A percentile compares a stretch with the other conserved stretches of the same genome.
phyloP scores from a whole-genome alignment of 2,113 vertebrate species.

The Cairina moschata region DNA sequence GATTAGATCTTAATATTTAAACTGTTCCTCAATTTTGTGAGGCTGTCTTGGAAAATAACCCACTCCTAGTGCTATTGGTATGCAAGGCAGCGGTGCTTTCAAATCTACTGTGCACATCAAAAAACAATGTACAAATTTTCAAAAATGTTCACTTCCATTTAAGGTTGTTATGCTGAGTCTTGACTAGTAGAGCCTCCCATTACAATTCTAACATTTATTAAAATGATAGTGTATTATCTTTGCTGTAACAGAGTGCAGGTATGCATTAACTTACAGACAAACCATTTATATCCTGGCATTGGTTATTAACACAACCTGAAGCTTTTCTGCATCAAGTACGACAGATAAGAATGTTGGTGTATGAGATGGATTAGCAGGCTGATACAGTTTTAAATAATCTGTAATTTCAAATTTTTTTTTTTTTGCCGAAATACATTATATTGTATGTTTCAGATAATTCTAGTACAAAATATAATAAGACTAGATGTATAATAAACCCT shows the following conservation, averaged over 20 bases:
- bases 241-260: slow-evolving; percentile 76
- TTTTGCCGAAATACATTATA: slow-evolving; percentile 87
- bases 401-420: slow-evolving; percentile 77
- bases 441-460: slow-evolving; percentile 92
- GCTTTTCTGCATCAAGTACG: slow-evolving; percentile 70
- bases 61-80: slow-evolving; percentile 82
- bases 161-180: slow-evolving; percentile 69
- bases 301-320: slow-evolving; percentile 75
- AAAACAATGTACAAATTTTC: slow-evolving; percentile 72
- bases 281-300: slow-evolving; percentile 67
- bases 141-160: slow-evolving; percentile 73
- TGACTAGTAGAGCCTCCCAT: slow-evolving; percentile 73
- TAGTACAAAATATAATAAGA: slow-evolving; percentile 92
- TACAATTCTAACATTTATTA: slow-evolving; percentile 70
- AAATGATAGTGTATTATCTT: slow-evolving; percentile 68
- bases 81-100: slow-evolving; percentile 89
- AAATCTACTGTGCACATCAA: slow-evolving; percentile 75
- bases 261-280: slow-evolving; percentile 74
- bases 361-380: slow-evolving; percentile 77
- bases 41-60: slow-evolving; percentile 88
- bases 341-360: slow-evolving; percentile 77
- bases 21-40: slow-evolving; percentile 94
- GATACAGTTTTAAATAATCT: slow-evolving; percentile 85
- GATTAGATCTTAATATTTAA: slow-evolving; percentile 89
- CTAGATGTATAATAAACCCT: slow-evolving; percentile 94